Evolutionary conservation across 92 coral and sea anemone genomes (phyloP).

Genomic region (Micromussa lordhowensis): DNA sequence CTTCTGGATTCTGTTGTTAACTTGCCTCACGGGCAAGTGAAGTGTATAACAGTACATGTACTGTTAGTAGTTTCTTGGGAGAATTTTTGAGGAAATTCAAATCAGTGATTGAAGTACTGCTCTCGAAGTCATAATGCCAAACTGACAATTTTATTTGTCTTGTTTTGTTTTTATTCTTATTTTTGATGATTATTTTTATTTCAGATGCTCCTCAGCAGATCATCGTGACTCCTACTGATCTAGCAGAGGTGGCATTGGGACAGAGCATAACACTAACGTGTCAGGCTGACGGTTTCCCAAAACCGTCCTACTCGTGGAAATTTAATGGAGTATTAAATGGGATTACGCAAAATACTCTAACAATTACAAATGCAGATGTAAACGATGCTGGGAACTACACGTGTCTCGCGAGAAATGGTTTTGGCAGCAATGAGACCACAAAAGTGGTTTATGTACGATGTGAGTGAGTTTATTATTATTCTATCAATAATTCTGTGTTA

Average conservation of each 20-base stretch:
- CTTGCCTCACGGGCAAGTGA: too few species aligned
- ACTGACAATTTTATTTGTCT: too few species aligned
- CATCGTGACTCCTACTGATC: conserved; percentile 20
- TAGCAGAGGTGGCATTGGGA: not conserved
- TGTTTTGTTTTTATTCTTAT: too few species aligned
- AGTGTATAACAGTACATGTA: too few species aligned
- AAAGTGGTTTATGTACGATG: conserved; percentile 58
- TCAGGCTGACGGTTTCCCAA: conserved; percentile 74
- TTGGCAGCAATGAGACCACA: conserved; percentile 47
- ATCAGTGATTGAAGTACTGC: too few species aligned
- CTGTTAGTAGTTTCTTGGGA: not conserved
- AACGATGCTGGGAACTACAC: conserved; percentile 77
- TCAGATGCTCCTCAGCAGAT: conserved; percentile 72
- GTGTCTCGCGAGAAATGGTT: conserved; percentile 74
- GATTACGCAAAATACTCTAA: not conserved
- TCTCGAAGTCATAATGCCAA: too few species aligned
- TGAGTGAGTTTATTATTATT: conserved; percentile 52
- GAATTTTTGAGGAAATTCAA: not conserved
- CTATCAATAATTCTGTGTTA: not conserved
- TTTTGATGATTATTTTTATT: not conserved
- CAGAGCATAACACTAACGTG: conserved; percentile 56
- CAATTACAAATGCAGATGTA: conserved; percentile 6
- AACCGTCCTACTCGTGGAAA: conserved; percentile 61
- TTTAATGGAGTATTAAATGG: conserved; percentile 44
- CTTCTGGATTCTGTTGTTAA: too few species aligned